Percentiles rank a stretch among this genome's conserved stretches.
Evolutionary conservation across 2,113 vertebrate species (phyloP).

Genomic region (Serilophus lunatus): DNA sequence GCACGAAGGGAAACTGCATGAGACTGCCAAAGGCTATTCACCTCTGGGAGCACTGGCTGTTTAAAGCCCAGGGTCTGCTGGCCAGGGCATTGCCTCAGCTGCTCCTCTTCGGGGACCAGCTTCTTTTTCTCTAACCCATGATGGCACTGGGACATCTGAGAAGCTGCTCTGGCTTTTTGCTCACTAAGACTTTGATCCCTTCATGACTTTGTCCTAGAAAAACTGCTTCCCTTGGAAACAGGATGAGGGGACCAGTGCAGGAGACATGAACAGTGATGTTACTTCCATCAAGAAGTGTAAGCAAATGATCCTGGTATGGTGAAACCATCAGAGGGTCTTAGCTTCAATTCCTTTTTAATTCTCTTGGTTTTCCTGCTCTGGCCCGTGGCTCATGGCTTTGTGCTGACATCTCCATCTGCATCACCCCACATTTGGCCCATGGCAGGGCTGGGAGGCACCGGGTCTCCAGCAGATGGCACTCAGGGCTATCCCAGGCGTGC

Average conservation of each 20-base stretch:
- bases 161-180: not conserved
- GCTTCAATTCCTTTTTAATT: not conserved
- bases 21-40: not conserved
- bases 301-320: not conserved
- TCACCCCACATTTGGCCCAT: not conserved
- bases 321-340: not conserved
- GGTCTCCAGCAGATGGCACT: conserved; percentile 64
- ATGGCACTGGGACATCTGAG: not conserved
- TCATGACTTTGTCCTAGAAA: not conserved
- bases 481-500: conserved; percentile 6
- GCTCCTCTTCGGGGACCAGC: not conserved
- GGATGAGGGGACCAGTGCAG: rapidly evolving
- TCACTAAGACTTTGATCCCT: not conserved
- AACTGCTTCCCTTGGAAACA: not conserved
- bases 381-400: not conserved
- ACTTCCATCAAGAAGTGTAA: not conserved
- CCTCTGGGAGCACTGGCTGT: not conserved
- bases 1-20: not conserved
- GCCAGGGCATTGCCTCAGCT: not conserved
- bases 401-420: not conserved
- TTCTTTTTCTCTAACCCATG: not conserved
- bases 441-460: not conserved
- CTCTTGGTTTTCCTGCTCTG: not conserved
- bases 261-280: not conserved
- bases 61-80: not conserved